phyloP scores from a whole-genome alignment of 2,888 invertebrate species.

The Lampropteryx suffumata region DNA sequence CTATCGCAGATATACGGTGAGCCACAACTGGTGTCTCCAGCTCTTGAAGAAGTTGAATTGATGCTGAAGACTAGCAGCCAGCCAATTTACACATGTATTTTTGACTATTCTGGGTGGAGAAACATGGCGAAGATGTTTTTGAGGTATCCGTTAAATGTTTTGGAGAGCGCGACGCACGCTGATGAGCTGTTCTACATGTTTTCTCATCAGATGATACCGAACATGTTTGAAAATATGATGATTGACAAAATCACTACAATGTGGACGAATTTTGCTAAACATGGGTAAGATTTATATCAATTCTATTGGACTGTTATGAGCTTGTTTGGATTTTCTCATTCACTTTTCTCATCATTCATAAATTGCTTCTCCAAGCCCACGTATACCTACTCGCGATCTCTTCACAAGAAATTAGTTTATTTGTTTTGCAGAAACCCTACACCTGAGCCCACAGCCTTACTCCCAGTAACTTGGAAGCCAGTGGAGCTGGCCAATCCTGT shows the following conservation, averaged over 20 bases:
- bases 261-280: conserved; percentile 73
- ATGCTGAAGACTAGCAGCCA: conserved; percentile 46
- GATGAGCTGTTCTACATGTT: conserved; percentile 70
- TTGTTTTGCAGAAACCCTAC: conserved; percentile 59
- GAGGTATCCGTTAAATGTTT: conserved; percentile 36
- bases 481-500: conserved; percentile 41
- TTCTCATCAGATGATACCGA: conserved; percentile 44
- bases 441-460: conserved; percentile 44
- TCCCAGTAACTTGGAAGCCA: conserved; percentile 56
- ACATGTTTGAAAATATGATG: conserved; percentile 55
- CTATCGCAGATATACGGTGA: conserved; percentile 61
- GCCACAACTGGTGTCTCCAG: conserved; percentile 46
- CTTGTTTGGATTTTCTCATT: too few relatives aligned
- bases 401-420: too few relatives aligned
- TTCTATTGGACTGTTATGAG: too few relatives aligned
- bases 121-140: conserved; percentile 48
- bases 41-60: conserved; percentile 56
- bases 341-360: too few relatives aligned
- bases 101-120: conserved; percentile 56
- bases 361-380: too few relatives aligned
- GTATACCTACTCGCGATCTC: too few relatives aligned
- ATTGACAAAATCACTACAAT: conserved; percentile 57
- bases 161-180: conserved; percentile 60
- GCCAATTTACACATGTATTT: conserved; percentile 58
- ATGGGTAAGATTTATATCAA: conserved; percentile 48